These are phyloP conservation scores for Drosophila fulvimacula DNA, from an alignment of 2,888 invertebrate genomes.

Conservation along the genomic window DNA sequence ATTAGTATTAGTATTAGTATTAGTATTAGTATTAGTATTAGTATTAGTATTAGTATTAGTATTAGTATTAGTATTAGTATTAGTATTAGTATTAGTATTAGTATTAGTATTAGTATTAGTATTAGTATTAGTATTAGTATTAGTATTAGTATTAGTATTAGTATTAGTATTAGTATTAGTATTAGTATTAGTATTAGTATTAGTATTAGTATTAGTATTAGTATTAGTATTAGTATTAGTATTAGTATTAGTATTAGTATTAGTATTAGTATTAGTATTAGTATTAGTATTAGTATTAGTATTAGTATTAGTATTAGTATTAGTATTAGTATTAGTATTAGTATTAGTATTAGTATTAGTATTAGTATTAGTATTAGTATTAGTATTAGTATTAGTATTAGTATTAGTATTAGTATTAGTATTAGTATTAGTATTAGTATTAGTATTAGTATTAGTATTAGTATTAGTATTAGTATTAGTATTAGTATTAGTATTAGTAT, in stretches of 20 bases:
- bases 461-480: background rate
- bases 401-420: background rate
- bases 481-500: background rate
- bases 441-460: background rate
- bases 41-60: background rate
- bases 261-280: background rate
- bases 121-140: conserved; percentile 2
- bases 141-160: background rate
- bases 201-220: background rate
- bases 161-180: background rate
- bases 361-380: background rate
- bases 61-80: background rate
- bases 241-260: background rate
- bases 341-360: background rate
- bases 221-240: background rate
- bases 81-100: background rate
- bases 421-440: background rate
- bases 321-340: background rate
- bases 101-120: background rate
- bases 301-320: background rate
- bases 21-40: conserved; percentile 1
- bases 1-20: background rate
- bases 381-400: background rate
- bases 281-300: background rate
- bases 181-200: background rate